Conservation (phyloP, 2,113 vertebrate genomes). For the Nibea albiflora region DNA sequence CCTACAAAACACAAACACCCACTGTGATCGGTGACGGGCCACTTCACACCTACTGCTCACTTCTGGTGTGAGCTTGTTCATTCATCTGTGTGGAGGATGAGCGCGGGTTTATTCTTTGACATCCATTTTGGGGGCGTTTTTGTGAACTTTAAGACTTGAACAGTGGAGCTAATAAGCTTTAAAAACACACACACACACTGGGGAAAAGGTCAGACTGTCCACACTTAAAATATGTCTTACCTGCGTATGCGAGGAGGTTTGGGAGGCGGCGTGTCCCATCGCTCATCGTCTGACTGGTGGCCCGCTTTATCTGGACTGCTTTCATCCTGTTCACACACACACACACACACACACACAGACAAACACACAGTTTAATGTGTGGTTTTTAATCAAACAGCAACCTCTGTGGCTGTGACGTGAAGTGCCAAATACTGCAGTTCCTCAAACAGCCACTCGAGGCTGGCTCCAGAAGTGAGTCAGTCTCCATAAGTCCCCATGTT, state of each 20-base stretch:
- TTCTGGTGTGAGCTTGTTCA: constrained; percentile 36
- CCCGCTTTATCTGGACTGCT: constrained; percentile 88
- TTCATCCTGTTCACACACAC: constrained; percentile 86
- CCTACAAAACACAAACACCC: constrained; percentile 33
- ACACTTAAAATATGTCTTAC: constrained; percentile 70
- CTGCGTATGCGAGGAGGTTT: constrained; percentile 96
- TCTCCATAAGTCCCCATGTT: no score
- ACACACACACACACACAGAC: background rate
- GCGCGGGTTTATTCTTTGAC: background rate
- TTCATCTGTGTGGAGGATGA: constrained; percentile 34
- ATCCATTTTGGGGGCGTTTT: background rate
- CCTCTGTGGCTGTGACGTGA: no score
- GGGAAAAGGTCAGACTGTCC: background rate
- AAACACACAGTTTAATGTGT: background rate
- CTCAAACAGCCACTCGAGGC: no score
- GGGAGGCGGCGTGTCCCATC: constrained; percentile 94
- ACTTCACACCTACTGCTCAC: constrained; percentile 29
- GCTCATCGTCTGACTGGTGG: constrained; percentile 86
- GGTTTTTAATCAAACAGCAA: no score
- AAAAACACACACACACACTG: no score
- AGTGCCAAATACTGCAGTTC: no score
- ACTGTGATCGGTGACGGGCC: constrained; percentile 21
- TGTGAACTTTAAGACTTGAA: background rate
- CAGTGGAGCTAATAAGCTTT: background rate
- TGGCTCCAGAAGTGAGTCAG: no score